Percentiles rank a stretch among this genome's conserved stretches.
These are phyloP conservation scores for Tipula unca DNA, from an alignment of 2,888 invertebrate genomes.

Conservation along the genomic window DNA sequence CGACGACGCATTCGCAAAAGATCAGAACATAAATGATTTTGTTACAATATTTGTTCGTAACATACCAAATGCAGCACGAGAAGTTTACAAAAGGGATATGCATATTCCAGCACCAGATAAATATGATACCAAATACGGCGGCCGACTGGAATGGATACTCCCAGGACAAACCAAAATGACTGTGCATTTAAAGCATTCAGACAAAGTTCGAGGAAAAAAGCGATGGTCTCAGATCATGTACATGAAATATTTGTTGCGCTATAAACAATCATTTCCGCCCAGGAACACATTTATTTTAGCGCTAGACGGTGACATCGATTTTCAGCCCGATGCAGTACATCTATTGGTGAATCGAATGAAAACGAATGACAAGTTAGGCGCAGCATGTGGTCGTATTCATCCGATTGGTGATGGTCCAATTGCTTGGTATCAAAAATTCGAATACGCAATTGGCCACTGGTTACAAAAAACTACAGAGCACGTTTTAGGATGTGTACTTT, in stretches of 20 bases:
- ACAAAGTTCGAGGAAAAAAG: conserved; percentile 79
- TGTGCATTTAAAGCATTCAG: conserved; percentile 82
- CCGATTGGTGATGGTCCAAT: conserved; percentile 74
- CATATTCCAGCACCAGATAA: conserved; percentile 59
- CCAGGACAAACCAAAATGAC: conserved; percentile 79
- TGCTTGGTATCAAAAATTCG: conserved; percentile 83
- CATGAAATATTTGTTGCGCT: conserved; percentile 84
- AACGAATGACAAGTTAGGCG: conserved; percentile 68
- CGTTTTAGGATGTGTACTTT: conserved; percentile 81
- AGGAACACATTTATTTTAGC: conserved; percentile 78
- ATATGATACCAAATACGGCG: conserved; percentile 78
- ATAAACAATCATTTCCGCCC: conserved; percentile 60
- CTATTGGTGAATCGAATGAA: conserved; percentile 79
- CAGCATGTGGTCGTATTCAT: conserved; percentile 85
- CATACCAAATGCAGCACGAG: conserved; percentile 66
- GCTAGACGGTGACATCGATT: conserved; percentile 84
- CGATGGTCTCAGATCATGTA: conserved; percentile 95
- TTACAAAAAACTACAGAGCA: conserved; percentile 88
- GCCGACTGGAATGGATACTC: conserved; percentile 71
- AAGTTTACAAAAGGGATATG: conserved; percentile 57
- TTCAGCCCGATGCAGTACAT: conserved; percentile 70
- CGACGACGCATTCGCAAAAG: conserved; percentile 72
- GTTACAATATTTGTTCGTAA: conserved; percentile 65
- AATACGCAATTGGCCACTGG: conserved; percentile 90
- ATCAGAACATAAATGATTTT: conserved; percentile 70